Evolutionary conservation across 2,888 invertebrate species (phyloP).

Genomic region (Syrista parreyssii): DNA sequence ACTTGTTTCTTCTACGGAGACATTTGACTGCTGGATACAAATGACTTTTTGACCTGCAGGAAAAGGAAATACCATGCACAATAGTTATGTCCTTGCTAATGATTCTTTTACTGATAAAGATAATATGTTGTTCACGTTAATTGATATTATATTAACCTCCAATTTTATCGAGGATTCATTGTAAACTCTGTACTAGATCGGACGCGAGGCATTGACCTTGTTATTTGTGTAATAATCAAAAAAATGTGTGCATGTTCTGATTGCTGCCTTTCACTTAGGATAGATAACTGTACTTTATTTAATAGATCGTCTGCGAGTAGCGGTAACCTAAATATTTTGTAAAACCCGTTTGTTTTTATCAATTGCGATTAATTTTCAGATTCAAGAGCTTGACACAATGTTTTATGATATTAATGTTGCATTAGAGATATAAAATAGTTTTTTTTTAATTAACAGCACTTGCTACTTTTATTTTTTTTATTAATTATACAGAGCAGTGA

Average conservation of each 20-base stretch:
- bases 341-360: not conserved
- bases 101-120: not conserved
- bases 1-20: not conserved
- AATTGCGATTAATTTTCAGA: not conserved
- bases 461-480: not conserved
- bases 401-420: not conserved
- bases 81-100: not conserved
- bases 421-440: not conserved
- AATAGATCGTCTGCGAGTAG: not conserved
- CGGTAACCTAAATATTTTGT: not conserved
- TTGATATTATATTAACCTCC: not conserved
- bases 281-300: not conserved
- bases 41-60: not conserved
- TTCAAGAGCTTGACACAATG: not conserved
- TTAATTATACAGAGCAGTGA: conserved; percentile 52
- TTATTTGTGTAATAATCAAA: not conserved
- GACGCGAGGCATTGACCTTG: not conserved
- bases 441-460: not conserved
- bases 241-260: not conserved
- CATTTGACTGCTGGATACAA: not conserved
- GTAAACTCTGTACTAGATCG: not conserved
- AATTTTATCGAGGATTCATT: not conserved
- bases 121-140: not conserved
- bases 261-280: not conserved
- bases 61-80: not conserved